phyloP scores from a whole-genome alignment of 1,140 invertebrate genomes.

The Pachyrhynchus sulphureomaculatus region DNA sequence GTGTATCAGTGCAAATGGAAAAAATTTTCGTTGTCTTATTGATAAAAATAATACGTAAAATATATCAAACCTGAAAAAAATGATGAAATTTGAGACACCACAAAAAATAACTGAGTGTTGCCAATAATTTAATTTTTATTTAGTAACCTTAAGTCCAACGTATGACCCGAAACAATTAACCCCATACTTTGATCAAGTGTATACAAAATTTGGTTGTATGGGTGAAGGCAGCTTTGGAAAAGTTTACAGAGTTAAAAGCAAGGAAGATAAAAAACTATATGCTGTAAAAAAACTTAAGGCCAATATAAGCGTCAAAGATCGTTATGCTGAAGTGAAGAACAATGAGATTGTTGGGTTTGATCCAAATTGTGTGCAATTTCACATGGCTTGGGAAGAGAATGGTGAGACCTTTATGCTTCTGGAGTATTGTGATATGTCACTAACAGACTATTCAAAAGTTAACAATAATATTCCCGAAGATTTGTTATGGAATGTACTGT shows the following conservation, averaged over 20 bases:
- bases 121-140: too few species aligned
- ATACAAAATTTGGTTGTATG: constrained; percentile 61
- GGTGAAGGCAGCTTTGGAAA: constrained; percentile 76
- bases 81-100: too few species aligned
- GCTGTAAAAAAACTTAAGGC: constrained; percentile 64
- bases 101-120: too few species aligned
- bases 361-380: constrained; percentile 67
- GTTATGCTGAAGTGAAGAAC: constrained; percentile 69
- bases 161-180: constrained; percentile 33
- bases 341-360: constrained; percentile 69
- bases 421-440: constrained; percentile 64
- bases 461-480: constrained; percentile 53
- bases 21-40: too few species aligned
- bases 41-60: too few species aligned
- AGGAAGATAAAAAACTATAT: constrained; percentile 66
- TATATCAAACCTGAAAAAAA: too few species aligned
- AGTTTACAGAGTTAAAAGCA: constrained; percentile 67
- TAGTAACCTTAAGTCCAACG: constrained; percentile 32
- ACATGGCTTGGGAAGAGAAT: constrained; percentile 74
- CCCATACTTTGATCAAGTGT: constrained; percentile 66
- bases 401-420: constrained; percentile 71
- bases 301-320: constrained; percentile 61
- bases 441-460: constrained; percentile 52
- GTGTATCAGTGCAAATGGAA: too few species aligned
- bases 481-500: constrained; percentile 50